These are phyloP conservation scores for Aphaenogaster floridana DNA, from an alignment of 1,140 invertebrate species.

Conservation along the genomic window DNA sequence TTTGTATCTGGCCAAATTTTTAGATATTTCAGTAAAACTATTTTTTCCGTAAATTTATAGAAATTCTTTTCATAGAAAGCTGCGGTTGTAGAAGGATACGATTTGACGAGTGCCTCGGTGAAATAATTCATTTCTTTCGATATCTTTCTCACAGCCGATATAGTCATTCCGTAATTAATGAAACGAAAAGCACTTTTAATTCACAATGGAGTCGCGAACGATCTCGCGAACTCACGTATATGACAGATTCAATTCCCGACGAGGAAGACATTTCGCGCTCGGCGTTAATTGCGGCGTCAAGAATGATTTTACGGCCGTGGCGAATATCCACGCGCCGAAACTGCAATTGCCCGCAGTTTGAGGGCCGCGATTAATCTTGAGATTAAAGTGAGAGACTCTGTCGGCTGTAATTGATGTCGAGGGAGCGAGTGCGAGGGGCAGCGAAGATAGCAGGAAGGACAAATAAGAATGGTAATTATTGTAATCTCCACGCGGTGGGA, in stretches of 20 bases:
- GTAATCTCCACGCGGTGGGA: constrained; percentile 81
- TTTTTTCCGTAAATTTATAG: no score
- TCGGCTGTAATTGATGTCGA: constrained; percentile 75
- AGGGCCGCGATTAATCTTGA: constrained; percentile 77
- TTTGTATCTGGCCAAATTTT: no score
- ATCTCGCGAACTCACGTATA: background rate
- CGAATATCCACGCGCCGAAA: constrained; percentile 75
- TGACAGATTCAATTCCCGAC: constrained; percentile 1
- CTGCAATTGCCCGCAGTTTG: constrained; percentile 69
- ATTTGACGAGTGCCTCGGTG: background rate
- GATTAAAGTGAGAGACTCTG: constrained; percentile 78
- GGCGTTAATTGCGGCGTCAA: constrained; percentile 51
- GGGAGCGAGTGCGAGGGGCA: constrained; percentile 43
- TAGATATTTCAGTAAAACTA: no score
- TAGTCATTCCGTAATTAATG: background rate
- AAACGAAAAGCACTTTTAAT: background rate
- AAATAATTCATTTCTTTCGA: background rate
- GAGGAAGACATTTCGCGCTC: constrained; percentile 35
- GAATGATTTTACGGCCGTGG: constrained; percentile 41
- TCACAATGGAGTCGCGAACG: constrained; percentile 10
- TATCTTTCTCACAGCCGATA: background rate
- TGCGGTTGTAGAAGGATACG: background rate
- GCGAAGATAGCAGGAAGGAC: constrained; percentile 68
- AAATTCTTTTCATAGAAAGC: background rate
- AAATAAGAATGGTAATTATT: constrained; percentile 84